These are phyloP conservation scores for Heliangelus exortis DNA, from an alignment of 2,797 vertebrate genomes.

Conservation along the genomic window DNA sequence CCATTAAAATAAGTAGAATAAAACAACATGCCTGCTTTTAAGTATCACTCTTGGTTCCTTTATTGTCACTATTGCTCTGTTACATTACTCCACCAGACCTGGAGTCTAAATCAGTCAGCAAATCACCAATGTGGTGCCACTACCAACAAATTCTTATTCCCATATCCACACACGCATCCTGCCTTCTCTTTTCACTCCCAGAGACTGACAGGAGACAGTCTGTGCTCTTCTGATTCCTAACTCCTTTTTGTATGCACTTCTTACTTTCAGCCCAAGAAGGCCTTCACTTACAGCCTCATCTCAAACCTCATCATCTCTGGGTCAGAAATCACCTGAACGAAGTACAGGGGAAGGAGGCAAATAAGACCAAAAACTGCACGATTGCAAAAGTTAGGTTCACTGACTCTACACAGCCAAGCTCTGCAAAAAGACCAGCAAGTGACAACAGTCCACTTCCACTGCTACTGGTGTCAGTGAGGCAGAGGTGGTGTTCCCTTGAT, in stretches of 20 bases:
- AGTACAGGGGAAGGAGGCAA: not conserved
- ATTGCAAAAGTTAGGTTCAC: not conserved
- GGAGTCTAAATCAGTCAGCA: not conserved
- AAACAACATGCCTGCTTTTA: not conserved
- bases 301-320: not conserved
- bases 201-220: not conserved
- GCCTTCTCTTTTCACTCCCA: not conserved
- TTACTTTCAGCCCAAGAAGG: not conserved
- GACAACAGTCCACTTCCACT: not conserved
- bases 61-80: not conserved
- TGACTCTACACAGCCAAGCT: not conserved
- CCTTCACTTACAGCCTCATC: not conserved
- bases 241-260: not conserved
- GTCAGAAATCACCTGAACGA: not conserved
- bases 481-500: not conserved
- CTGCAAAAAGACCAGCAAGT: not conserved
- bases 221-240: not conserved
- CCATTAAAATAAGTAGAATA: not conserved
- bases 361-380: not conserved
- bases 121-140: not conserved
- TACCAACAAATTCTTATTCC: not conserved
- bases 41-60: not conserved
- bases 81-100: not conserved
- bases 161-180: not conserved
- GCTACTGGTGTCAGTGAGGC: not conserved